Percentiles rank a stretch among this genome's conserved stretches.
Conservation (phyloP, 1,140 invertebrate species). For the Bombus pyrosoma region DNA sequence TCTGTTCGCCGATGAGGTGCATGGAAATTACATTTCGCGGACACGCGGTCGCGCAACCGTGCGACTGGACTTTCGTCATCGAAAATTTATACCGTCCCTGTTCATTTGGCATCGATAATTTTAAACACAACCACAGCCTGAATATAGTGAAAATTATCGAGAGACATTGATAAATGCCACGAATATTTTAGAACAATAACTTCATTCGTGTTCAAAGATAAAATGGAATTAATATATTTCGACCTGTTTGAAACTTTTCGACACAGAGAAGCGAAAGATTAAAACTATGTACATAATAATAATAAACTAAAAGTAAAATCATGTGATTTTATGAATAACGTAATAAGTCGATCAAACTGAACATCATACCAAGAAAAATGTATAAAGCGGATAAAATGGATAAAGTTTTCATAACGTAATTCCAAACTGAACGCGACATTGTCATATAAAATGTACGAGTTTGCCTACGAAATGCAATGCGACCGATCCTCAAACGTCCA, state of each 20-base stretch:
- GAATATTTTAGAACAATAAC: not conserved
- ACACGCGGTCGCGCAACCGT: not conserved
- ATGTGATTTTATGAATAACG: not conserved
- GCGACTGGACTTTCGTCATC: not conserved
- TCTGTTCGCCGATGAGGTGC: constrained; percentile 12
- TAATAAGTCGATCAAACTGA: not conserved
- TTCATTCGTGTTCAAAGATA: no score
- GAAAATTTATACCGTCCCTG: not conserved
- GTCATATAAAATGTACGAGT: not conserved
- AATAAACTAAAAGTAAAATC: not conserved
- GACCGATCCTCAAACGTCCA: not conserved
- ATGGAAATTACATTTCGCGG: constrained; percentile 26
- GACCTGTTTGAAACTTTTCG: not conserved
- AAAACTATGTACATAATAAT: not conserved
- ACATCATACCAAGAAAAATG: not conserved
- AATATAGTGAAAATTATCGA: not conserved
- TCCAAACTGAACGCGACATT: not conserved
- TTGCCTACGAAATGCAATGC: not conserved
- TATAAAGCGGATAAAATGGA: no score
- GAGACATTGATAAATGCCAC: not conserved
- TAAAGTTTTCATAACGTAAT: not conserved
- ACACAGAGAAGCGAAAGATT: not conserved
- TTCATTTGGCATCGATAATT: not conserved
- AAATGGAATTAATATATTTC: not conserved
- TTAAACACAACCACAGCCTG: not conserved